Evolutionary conservation across 2,888 invertebrate genomes (phyloP), one percentile per base, ranked within the genome.

Genomic region (Plagodis pulveraria): DNA sequence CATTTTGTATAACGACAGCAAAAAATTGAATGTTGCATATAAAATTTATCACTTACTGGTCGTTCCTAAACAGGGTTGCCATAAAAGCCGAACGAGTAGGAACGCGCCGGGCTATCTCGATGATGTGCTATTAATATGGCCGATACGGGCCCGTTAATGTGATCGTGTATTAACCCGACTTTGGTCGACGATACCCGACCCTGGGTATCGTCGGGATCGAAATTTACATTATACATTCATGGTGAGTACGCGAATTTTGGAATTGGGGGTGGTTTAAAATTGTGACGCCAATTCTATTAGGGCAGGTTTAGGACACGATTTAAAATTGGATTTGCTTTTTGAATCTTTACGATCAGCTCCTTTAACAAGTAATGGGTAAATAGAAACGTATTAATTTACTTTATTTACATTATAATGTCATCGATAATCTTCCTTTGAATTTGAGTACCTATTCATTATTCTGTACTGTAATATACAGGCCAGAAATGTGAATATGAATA

Each of bases 51-150:
- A 63, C 57, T 60, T 58, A 52, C 60, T 48, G 56, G 51, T 58
- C 61, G 61, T 60, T 75, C 71, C 74, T 74, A 71, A 74, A 63
- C 66, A 47, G 61, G 59, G 63, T 53, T 56, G 60, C 72, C 77
- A 72, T 82, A 81, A 80, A 72, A 73, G 69, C 69, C 64, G 65
- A 62, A 62, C 56, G 58, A 54, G 52, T 45, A 59, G 65, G 62
- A 50, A 47, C 55, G 54, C 66, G 22, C 9, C 66, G 72, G 67
- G 78, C 80, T 87, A 89, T 89, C 87, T 80, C 84, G 82, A 86
- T 90, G 86, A 89, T 87, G 81, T 77, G 81, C 84, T 85, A 88
- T 89, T 89, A 90, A 89, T 89, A 83, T 78, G 71, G 72, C 83
- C 77, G 86, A 89, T 88, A 88, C 81, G 77, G 68, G 71, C 43